These are phyloP conservation scores for Chironomus riparius DNA, from an alignment of 2,888 invertebrate species.

Conservation along the genomic window DNA sequence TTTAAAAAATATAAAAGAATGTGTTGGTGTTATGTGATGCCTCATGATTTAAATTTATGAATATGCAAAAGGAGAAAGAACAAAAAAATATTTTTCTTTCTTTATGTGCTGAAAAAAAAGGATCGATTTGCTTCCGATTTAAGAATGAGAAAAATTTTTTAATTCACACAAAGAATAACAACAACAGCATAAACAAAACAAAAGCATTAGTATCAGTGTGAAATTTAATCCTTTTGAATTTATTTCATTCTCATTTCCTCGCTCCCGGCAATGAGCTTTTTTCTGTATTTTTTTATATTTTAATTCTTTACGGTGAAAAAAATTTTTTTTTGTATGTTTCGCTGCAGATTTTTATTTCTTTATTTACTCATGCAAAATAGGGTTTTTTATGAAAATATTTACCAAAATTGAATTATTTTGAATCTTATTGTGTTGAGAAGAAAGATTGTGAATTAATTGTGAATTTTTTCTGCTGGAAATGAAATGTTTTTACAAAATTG, in stretches of 20 bases:
- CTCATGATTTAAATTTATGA: constrained; percentile 15
- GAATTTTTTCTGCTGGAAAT: too few species aligned
- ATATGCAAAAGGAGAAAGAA: background rate
- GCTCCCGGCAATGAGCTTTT: background rate
- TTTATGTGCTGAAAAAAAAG: background rate
- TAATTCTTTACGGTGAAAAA: background rate
- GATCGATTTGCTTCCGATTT: background rate
- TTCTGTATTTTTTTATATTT: background rate
- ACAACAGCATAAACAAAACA: background rate
- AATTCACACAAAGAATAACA: background rate
- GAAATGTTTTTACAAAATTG: too few species aligned
- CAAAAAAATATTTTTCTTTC: background rate
- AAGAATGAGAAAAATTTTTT: background rate
- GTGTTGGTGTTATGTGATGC: background rate
- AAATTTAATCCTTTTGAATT: background rate
- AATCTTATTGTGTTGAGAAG: too few species aligned
- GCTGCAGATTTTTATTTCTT: too few species aligned
- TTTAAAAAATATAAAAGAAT: too few species aligned
- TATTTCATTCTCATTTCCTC: background rate
- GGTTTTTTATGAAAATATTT: background rate
- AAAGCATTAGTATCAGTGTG: background rate
- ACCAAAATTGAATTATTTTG: too few species aligned
- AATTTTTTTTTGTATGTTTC: background rate
- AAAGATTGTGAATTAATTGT: too few species aligned
- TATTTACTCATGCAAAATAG: background rate